These are phyloP conservation scores for Heliornis fulica DNA, from an alignment of 2,113 vertebrate genomes.

Conservation along the genomic window DNA sequence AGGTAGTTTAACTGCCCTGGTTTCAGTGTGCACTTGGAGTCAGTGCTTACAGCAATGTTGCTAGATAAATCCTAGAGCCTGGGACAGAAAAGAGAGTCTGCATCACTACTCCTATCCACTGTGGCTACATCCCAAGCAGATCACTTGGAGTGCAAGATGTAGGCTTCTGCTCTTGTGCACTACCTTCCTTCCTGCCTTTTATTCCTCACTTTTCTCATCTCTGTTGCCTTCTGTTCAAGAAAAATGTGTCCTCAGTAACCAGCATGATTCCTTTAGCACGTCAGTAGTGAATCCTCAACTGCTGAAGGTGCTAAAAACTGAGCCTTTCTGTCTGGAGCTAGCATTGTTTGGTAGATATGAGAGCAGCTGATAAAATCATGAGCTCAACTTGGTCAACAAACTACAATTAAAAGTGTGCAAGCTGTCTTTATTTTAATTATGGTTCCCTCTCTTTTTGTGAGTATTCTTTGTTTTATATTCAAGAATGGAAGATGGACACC, in stretches of 20 bases:
- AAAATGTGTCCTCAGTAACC: neutral
- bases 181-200: neutral
- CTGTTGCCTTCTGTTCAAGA: neutral
- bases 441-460: neutral
- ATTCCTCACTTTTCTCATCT: neutral
- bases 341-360: neutral
- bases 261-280: neutral
- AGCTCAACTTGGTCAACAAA: neutral
- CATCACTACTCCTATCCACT: neutral
- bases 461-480: neutral
- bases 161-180: neutral
- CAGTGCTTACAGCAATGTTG: neutral
- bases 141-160: neutral
- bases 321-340: neutral
- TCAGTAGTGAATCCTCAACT: neutral
- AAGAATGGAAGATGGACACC: neutral
- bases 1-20: neutral
- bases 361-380: neutral
- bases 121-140: neutral
- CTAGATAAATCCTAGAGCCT: neutral
- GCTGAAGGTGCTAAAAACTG: neutral
- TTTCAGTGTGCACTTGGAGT: neutral
- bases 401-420: neutral
- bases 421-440: neutral
- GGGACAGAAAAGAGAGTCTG: neutral